Evolutionary conservation across 2,113 vertebrate genomes (phyloP).

Genomic region (Mellivora capensis): DNA sequence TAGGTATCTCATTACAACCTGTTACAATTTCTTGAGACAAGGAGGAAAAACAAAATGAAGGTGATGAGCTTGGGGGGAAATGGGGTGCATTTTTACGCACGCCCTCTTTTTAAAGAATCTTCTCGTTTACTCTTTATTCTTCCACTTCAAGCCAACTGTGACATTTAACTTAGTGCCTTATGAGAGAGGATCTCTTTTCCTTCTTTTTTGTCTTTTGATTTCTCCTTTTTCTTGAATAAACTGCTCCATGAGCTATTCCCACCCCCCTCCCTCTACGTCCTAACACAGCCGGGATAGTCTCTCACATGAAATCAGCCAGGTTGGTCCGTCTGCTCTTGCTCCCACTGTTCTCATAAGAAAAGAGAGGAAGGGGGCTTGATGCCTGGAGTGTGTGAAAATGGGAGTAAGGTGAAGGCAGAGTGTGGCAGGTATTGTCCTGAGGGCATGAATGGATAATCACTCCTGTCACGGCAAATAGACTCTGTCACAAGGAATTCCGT

Average conservation of each 20-base stretch:
- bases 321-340: background rate
- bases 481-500: constrained; percentile 87
- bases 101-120: background rate
- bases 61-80: background rate
- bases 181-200: background rate
- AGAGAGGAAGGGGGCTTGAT: background rate
- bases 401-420: constrained; percentile 67
- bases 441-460: constrained; percentile 83
- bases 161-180: background rate
- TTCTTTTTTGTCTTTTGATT: background rate
- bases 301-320: background rate
- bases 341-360: background rate
- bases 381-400: constrained; percentile 45
- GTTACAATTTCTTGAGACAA: background rate
- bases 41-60: background rate
- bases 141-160: background rate
- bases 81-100: background rate
- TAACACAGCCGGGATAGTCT: background rate
- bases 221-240: background rate
- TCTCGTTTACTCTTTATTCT: background rate
- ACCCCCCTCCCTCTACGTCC: background rate
- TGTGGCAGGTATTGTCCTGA: constrained; percentile 76
- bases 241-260: background rate
- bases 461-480: constrained; percentile 85
- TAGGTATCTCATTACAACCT: background rate